phyloP scores from a whole-genome alignment of 2,113 vertebrate species.

The Cyprinodon brontotheroides region DNA sequence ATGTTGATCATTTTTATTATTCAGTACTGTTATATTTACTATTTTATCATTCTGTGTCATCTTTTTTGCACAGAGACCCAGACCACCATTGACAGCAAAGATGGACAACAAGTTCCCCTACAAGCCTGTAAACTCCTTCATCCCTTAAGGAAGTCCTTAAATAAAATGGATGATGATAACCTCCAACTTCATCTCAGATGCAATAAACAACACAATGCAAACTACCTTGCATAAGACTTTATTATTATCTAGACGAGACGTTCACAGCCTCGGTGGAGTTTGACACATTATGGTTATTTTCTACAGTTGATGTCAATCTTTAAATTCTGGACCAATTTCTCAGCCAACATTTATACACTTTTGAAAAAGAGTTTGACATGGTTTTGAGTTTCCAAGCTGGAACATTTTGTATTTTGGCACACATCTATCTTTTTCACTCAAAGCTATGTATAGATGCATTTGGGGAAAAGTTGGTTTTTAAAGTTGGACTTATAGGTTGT shows the following conservation, averaged over 20 bases:
- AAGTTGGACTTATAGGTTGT: too few relatives aligned
- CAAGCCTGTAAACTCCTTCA: slow-evolving; percentile 28
- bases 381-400: too few relatives aligned
- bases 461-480: too few relatives aligned
- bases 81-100: slow-evolving; percentile 37
- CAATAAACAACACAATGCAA: background rate
- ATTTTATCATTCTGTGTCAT: slow-evolving; percentile 8
- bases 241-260: background rate
- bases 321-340: background rate
- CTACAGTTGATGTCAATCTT: background rate
- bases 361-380: background rate
- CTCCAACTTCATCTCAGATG: slow-evolving; percentile 85
- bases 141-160: slow-evolving; percentile 63
- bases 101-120: slow-evolving; percentile 38
- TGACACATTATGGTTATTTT: background rate
- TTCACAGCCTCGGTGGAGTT: background rate
- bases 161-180: slow-evolving; percentile 77
- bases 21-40: background rate
- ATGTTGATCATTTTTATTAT: too few relatives aligned
- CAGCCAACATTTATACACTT: background rate
- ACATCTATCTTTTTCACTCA: too few relatives aligned
- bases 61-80: slow-evolving; percentile 33
- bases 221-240: background rate
- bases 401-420: too few relatives aligned
- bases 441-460: too few relatives aligned